Conservation (phyloP, 2,888 invertebrate genomes). For the Drosophila monieri region DNA sequence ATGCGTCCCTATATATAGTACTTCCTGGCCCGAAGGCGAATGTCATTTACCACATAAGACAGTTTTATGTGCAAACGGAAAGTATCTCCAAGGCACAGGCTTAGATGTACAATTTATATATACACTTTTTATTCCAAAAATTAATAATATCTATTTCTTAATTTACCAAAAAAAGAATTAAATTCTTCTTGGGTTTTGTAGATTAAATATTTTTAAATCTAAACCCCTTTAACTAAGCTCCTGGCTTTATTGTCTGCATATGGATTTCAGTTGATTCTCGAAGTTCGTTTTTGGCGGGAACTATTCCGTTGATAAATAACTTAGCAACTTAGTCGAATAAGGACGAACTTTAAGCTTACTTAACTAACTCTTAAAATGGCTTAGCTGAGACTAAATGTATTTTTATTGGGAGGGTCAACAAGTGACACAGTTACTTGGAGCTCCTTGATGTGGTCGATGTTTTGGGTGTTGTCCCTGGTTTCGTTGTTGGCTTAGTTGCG, state of each 20-base stretch:
- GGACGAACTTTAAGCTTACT: slow-evolving; percentile 41
- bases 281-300: slow-evolving; percentile 58
- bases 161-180: neutral
- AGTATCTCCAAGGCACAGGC: slow-evolving; percentile 13
- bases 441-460: slow-evolving; percentile 32
- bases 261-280: slow-evolving; percentile 14
- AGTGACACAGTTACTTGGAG: slow-evolving; percentile 41
- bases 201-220: neutral
- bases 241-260: slow-evolving; percentile 1
- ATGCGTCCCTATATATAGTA: slow-evolving; percentile 24
- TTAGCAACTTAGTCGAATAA: slow-evolving; percentile 26
- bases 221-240: slow-evolving; percentile 12
- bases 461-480: slow-evolving; percentile 12
- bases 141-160: neutral
- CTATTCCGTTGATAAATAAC: slow-evolving; percentile 38
- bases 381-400: slow-evolving; percentile 38
- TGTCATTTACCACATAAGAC: slow-evolving; percentile 42
- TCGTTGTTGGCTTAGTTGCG: slow-evolving; percentile 11
- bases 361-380: slow-evolving; percentile 43
- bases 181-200: neutral
- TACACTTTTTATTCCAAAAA: neutral
- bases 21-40: slow-evolving; percentile 43
- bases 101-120: neutral
- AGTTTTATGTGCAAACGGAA: slow-evolving; percentile 1
- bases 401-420: slow-evolving; percentile 31